Conservation (phyloP, 2,797 vertebrate species). For the Catostomus latipinnis region DNA sequence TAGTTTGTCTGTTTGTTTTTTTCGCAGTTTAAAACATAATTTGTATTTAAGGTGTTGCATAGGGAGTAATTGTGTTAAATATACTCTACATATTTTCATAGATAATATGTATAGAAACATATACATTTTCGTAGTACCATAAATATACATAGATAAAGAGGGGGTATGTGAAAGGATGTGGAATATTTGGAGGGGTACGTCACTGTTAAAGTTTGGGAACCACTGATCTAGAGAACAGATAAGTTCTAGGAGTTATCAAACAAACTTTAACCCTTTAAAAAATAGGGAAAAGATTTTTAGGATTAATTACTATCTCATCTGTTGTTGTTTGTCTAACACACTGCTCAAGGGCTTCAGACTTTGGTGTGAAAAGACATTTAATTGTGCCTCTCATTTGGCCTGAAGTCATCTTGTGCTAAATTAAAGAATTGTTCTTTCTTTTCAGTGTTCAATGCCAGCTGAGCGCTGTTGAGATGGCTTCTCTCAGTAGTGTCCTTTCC, state of each 20-base stretch:
- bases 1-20: too few relatives aligned
- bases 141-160: too few relatives aligned
- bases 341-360: constrained; percentile 30
- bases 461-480: constrained; percentile 48
- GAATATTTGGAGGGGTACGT: too few relatives aligned
- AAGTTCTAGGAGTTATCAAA: constrained; percentile 4
- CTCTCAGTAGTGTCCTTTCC: constrained; percentile 49
- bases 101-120: too few relatives aligned
- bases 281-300: not conserved
- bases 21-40: too few relatives aligned
- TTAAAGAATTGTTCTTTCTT: constrained; percentile 44
- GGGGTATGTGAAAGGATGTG: too few relatives aligned
- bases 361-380: constrained; percentile 47
- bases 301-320: constrained; percentile 18
- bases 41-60: too few relatives aligned
- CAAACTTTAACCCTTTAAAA: not conserved
- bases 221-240: not conserved
- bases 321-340: constrained; percentile 21
- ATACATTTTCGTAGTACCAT: too few relatives aligned
- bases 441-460: constrained; percentile 46
- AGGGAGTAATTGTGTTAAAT: too few relatives aligned
- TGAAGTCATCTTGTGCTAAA: constrained; percentile 39
- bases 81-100: too few relatives aligned
- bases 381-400: constrained; percentile 46
- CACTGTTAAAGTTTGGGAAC: too few relatives aligned